A percentile compares a stretch with the other conserved stretches of the same genome.
Evolutionary conservation across 2,888 invertebrate genomes (phyloP).

Genomic region (Epistrophe eligans): DNA sequence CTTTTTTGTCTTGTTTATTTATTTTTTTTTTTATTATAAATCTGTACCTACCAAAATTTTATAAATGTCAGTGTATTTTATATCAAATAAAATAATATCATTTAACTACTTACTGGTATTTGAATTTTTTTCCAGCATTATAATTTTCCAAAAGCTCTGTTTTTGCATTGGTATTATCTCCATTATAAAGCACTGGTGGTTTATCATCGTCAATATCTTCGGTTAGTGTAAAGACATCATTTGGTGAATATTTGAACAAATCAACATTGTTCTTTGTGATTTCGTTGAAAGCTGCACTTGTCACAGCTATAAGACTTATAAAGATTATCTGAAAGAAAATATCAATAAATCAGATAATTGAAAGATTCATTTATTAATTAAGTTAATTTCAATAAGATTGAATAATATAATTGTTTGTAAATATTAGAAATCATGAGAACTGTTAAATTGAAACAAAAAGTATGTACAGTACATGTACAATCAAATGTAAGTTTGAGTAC

Average conservation of each 20-base stretch:
- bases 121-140: slow-evolving; percentile 82
- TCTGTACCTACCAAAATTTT: too few relatives aligned
- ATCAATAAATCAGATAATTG: too few relatives aligned
- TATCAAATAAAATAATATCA: neutral
- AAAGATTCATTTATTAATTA: too few relatives aligned
- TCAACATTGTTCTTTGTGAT: slow-evolving; percentile 81
- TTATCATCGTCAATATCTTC: slow-evolving; percentile 83
- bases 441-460: too few relatives aligned
- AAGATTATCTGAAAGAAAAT: slow-evolving; percentile 79
- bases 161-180: slow-evolving; percentile 82
- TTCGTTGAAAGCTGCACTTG: slow-evolving; percentile 80
- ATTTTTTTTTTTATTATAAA: too few relatives aligned
- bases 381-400: too few relatives aligned
- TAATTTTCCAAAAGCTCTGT: slow-evolving; percentile 81
- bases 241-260: slow-evolving; percentile 82
- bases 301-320: slow-evolving; percentile 77
- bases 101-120: slow-evolving; percentile 80
- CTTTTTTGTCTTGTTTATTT: too few relatives aligned
- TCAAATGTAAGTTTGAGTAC: too few relatives aligned
- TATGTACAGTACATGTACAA: too few relatives aligned
- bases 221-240: slow-evolving; percentile 82
- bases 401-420: too few relatives aligned
- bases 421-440: too few relatives aligned
- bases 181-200: slow-evolving; percentile 81
- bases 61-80: too few relatives aligned